Evolutionary conservation across 1,140 invertebrate genomes (phyloP), one percentile per base, ranked within the genome.

Genomic region (Dolichoris vasculosae): DNA sequence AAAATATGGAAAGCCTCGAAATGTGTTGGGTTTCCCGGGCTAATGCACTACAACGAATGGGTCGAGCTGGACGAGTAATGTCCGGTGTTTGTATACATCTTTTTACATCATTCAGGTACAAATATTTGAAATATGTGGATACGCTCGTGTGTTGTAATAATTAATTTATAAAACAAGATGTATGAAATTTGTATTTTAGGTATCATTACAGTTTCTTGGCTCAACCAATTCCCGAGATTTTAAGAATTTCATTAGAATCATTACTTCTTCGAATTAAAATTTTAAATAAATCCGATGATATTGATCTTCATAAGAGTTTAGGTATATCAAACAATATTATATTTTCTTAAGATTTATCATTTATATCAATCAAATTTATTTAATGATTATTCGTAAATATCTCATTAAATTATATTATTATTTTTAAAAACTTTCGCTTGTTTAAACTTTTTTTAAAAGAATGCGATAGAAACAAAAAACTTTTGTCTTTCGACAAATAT

Each of bases 191-290:
- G 83, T 77, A 73, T 87, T 87, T 13, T 63, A 90, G 91, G 75
- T 96, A 95, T 88, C 94, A 95, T 23, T 94, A 95, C 80, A 93
- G 95, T 48, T 94, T 97, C 84, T 90, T 94, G 77, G 92, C 95
- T 64, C 96, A 97, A 89, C 96, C 96, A 0, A 95, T 96, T 83
- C 97, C 97, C 0, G 97, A 98, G 94, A 97, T 98, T 87, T 95
- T 98, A 64, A 93, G 97, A 84, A 96, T 97, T 85, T 96, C 97
- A 15, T 93, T 98, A 20, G 97, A 98, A 94, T 97, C 98, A 88
- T 90, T 99, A 38, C 95, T 98, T 87, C 93, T 99, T 59, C 96
- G 98, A 88, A 96, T 98, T 40, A 98, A 98, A 94, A 95, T 98
- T 79, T 92, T 99, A 79, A 95, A 97, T 8, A 95, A 94, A 92